A percentile compares a stretch with the other conserved stretches of the same genome.
phyloP scores from a whole-genome alignment of 2,797 vertebrate genomes.

The Tinamus major region DNA sequence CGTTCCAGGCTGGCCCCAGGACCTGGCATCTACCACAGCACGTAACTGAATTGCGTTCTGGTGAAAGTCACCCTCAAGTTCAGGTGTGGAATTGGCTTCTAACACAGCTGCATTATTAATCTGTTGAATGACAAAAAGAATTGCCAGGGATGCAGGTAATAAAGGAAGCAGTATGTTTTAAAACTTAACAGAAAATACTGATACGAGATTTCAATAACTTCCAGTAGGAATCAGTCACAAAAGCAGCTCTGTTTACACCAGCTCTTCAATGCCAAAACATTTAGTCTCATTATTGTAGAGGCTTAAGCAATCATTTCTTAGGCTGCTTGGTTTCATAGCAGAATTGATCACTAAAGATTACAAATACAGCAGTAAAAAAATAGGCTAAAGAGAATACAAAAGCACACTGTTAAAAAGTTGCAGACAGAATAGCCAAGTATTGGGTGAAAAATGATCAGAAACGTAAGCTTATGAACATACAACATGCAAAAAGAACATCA shows the following conservation, averaged over 20 bases:
- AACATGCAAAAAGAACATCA: slow-evolving; percentile 4
- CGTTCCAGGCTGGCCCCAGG: neutral
- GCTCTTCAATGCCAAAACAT: slow-evolving; percentile 56
- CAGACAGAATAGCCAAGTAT: slow-evolving; percentile 1
- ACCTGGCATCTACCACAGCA: neutral
- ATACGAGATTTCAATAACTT: slow-evolving; percentile 60
- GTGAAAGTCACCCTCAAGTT: slow-evolving; percentile 55
- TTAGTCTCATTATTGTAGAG: slow-evolving; percentile 60
- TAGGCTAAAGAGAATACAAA: slow-evolving; percentile 42
- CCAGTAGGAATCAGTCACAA: slow-evolving; percentile 52
- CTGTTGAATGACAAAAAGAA: slow-evolving; percentile 66
- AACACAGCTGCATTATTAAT: slow-evolving; percentile 51
- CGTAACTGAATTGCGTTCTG: slow-evolving; percentile 2
- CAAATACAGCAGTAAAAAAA: neutral
- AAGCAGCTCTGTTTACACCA: slow-evolving; percentile 51
- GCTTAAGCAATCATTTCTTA: slow-evolving; percentile 56
- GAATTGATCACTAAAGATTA: slow-evolving; percentile 53
- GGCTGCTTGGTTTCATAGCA: slow-evolving; percentile 46
- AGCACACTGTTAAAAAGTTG: slow-evolving; percentile 23
- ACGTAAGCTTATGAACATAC: neutral
- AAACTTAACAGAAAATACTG: slow-evolving; percentile 42
- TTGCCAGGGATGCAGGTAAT: neutral
- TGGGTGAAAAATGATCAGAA: neutral
- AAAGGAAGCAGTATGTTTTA: slow-evolving; percentile 65
- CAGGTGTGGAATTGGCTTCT: slow-evolving; percentile 37